Evolutionary conservation across 2,888 invertebrate species (phyloP).

Genomic region (Ennomos fuscantarius): DNA sequence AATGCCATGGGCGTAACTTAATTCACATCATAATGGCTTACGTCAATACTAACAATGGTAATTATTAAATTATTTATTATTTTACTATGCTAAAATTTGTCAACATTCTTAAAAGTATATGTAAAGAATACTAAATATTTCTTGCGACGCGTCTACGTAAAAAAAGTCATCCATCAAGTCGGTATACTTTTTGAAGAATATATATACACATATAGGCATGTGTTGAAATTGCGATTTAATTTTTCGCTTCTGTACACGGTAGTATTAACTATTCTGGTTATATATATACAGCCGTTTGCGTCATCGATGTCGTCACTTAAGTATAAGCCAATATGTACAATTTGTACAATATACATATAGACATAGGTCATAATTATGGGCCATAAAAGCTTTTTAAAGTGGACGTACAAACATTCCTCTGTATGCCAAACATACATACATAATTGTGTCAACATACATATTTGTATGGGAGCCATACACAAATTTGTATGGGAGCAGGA

Average conservation of each 20-base stretch:
- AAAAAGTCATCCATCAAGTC: no score
- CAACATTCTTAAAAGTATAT: no score
- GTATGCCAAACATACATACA: slow-evolving; percentile 9
- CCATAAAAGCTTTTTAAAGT: slow-evolving; percentile 12
- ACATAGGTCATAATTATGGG: slow-evolving; percentile 7
- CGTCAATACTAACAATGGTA: no score
- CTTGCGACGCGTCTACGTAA: no score
- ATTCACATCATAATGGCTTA: no score
- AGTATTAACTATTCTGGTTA: neutral
- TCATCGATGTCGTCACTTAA: slow-evolving; percentile 2
- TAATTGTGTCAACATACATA: neutral
- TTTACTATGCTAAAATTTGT: no score
- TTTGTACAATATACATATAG: slow-evolving; percentile 3
- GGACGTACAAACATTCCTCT: slow-evolving; percentile 9
- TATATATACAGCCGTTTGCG: slow-evolving; percentile 3
- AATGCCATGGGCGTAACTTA: no score
- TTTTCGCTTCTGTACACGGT: neutral
- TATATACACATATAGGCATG: no score
- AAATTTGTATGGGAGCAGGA: slow-evolving; percentile 17
- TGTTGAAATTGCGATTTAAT: neutral
- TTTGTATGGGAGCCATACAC: slow-evolving; percentile 2
- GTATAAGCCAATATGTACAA: neutral
- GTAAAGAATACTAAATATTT: no score
- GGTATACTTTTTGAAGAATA: no score
- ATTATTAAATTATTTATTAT: no score